Percentiles rank a stretch among this genome's conserved stretches.
These are phyloP conservation scores for Aradus depressus DNA, from an alignment of 2,888 invertebrate genomes.

Conservation along the genomic window DNA sequence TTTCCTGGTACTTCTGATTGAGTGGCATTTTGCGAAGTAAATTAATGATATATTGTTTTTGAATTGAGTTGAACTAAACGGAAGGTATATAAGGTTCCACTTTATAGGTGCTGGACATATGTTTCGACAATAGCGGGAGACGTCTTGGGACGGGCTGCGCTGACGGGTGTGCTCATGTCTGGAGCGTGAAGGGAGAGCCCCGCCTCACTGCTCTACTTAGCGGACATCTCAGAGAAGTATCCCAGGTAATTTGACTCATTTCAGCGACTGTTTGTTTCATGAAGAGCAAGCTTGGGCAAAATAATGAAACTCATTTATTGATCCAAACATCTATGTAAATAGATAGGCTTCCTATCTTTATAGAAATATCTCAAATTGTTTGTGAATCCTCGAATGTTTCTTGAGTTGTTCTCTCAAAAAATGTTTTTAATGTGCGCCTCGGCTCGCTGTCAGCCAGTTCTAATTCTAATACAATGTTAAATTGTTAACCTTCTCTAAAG, in stretches of 20 bases:
- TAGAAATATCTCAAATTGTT: too few relatives aligned
- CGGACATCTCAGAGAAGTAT: conserved; percentile 57
- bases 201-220: conserved; percentile 47
- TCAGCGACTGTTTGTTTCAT: background rate
- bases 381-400: too few relatives aligned
- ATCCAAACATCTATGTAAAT: background rate
- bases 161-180: conserved; percentile 62
- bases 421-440: too few relatives aligned
- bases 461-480: too few relatives aligned
- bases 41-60: too few relatives aligned
- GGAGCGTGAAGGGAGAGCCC: conserved; percentile 48
- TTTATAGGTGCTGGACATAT: conserved; percentile 54
- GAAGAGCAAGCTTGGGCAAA: too few relatives aligned
- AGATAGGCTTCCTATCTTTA: background rate
- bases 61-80: background rate
- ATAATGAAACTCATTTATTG: too few relatives aligned
- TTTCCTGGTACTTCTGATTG: too few relatives aligned
- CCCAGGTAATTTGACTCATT: conserved; percentile 43
- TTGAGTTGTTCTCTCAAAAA: too few relatives aligned
- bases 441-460: too few relatives aligned
- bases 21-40: too few relatives aligned
- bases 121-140: conserved; percentile 62
- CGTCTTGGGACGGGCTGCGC: conserved; percentile 62
- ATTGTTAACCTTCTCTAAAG: too few relatives aligned
- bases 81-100: background rate